These are phyloP conservation scores for Planococcus citri DNA, from an alignment of 1,140 invertebrate genomes.

Conservation along the genomic window DNA sequence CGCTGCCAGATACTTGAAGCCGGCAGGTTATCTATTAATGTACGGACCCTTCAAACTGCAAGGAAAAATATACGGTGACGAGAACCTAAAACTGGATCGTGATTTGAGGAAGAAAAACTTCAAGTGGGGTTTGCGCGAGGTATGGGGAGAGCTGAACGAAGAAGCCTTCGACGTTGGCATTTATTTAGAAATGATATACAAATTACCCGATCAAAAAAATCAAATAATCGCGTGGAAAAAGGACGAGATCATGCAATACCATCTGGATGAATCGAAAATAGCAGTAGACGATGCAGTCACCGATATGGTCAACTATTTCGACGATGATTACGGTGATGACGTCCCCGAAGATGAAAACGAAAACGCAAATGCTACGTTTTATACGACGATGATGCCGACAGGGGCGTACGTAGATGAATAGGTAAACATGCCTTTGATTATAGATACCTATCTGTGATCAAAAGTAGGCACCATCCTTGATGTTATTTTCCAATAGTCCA, in stretches of 20 bases:
- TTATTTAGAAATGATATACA: not conserved
- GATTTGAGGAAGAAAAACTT: not conserved
- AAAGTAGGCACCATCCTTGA: no score
- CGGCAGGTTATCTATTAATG: not conserved
- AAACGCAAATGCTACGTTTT: no score
- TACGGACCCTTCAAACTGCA: not conserved
- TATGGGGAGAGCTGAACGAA: not conserved
- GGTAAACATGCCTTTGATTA: no score
- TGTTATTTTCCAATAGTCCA: no score
- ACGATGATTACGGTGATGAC: no score
- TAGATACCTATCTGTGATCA: no score
- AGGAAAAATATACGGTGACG: not conserved
- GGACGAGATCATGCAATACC: not conserved
- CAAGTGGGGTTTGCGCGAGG: not conserved
- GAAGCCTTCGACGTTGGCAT: not conserved
- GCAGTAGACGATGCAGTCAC: no score
- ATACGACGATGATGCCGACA: no score
- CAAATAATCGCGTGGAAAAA: not conserved
- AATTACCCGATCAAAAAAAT: not conserved
- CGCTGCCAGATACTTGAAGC: not conserved
- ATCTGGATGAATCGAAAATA: no score
- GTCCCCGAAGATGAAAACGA: no score
- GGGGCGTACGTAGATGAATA: no score
- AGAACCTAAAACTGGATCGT: not conserved
- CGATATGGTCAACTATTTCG: no score